Evolutionary conservation across 2,113 vertebrate species (phyloP), one percentile per base, ranked within the genome.

Genomic region (Clarias magur): DNA sequence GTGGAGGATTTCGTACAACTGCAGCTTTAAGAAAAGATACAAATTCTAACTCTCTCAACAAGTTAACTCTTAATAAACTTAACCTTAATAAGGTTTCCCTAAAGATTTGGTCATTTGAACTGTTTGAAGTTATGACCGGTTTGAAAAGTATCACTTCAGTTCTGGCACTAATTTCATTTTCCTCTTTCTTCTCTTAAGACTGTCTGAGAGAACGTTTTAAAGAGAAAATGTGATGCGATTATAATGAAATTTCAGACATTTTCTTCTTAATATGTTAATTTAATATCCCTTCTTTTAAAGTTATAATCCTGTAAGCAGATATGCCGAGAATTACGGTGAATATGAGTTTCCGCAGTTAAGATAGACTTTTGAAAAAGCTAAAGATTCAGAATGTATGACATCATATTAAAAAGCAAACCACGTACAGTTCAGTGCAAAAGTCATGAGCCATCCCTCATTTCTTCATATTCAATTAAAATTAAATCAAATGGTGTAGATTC

Each of bases 151-250:
- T 79, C 7, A 79, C 75, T 27, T 79, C 17, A 56, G 25, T n/a
- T 53, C 11, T 76, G 34, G 73, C 42, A 76, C 73, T 56, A 79
- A 79, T 56, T 79, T 56, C 25, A 79, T 79, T 79, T 79, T 79
- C 53, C 48, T 53, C 48, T 0, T 54, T 80, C 54, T 80, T 57
- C 17, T 57, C 15, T 34, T 16, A 59, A 59, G 54, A 59, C 78
- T 59, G 54, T 59, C 56, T 80, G 27, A 30, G 56, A 80, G 25
- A 54, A 54, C 12, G 12, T 30, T 80, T 80, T 17, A 59, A 34
- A 59, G 27, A 30, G 54, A 80, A 59, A 59, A 80, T 34, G 59
- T 19, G 78, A 80, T 34, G 59, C 10, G 78, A 59, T 59, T 59
- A 59, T 59, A 59, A 80, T 34, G 17, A 79, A 56, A 79, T 79